These are phyloP conservation scores for Globodera ellingtonae DNA, from an alignment of 1,140 invertebrate genomes.

Conservation along the genomic window DNA sequence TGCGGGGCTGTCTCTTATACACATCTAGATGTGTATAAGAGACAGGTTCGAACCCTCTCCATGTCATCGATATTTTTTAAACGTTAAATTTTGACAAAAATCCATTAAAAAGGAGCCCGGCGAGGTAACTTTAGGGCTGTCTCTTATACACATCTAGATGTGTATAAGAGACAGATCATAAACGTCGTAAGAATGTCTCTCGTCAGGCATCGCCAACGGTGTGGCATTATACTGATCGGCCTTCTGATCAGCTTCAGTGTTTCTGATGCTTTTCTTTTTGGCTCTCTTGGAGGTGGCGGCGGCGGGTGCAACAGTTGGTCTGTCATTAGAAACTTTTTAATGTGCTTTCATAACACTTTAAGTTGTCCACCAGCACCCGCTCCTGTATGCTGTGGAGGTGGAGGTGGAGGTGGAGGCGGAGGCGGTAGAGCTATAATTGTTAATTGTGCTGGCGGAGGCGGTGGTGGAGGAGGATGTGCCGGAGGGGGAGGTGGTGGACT, in stretches of 20 bases:
- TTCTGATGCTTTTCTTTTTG: slow-evolving; percentile 8
- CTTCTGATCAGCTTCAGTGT: neutral
- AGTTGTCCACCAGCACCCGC: neutral
- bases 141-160: too few species aligned
- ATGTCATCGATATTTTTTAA: too few species aligned
- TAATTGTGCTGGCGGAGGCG: slow-evolving; percentile 1
- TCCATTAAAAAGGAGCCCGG: too few species aligned
- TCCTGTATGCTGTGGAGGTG: neutral
- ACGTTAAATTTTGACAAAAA: too few species aligned
- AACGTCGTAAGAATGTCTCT: slow-evolving; percentile 1
- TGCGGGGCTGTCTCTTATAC: too few species aligned
- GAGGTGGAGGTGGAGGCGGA: neutral
- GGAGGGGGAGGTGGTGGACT: neutral
- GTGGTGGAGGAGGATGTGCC: neutral
- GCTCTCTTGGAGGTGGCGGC: neutral
- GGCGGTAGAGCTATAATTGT: slow-evolving; percentile 1
- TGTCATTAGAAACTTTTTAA: neutral
- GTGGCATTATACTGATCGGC: neutral
- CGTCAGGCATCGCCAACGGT: slow-evolving; percentile 3
- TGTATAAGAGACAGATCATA: too few species aligned
- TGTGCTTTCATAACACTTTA: neutral
- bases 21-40: too few species aligned
- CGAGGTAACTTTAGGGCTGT: too few species aligned
- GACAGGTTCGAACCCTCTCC: too few species aligned
- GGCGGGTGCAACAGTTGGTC: neutral